Conservation (phyloP, 1,140 invertebrate species). For the Heliconius melpomene region DNA sequence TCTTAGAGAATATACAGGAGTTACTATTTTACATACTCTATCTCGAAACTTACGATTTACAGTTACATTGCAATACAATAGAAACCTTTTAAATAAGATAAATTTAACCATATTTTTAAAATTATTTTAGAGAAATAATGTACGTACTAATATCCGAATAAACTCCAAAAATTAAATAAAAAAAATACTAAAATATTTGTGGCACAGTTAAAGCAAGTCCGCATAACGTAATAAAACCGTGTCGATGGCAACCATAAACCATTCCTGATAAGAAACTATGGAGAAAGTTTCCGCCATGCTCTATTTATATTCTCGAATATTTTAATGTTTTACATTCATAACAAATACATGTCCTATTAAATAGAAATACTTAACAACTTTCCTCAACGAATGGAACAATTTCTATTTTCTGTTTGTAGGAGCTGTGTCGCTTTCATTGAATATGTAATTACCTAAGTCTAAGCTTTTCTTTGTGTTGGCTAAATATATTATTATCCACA, state of each 20-base stretch:
- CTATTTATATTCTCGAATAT: constrained; percentile 19
- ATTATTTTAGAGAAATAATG: background rate
- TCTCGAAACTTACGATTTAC: background rate
- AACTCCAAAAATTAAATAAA: too few species aligned
- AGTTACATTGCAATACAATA: background rate
- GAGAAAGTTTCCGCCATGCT: constrained; percentile 27
- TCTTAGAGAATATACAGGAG: background rate
- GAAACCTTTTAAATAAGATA: background rate
- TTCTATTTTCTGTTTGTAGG: background rate
- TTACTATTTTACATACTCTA: background rate
- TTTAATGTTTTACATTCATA: constrained; percentile 11
- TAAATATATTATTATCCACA: too few species aligned
- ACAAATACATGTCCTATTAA: background rate
- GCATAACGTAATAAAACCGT: background rate
- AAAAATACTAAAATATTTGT: background rate
- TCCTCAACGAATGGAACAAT: background rate
- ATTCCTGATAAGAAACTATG: constrained; percentile 30
- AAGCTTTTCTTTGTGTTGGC: too few species aligned
- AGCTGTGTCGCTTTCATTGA: background rate
- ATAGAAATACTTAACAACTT: background rate
- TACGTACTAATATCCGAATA: background rate
- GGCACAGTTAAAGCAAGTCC: background rate
- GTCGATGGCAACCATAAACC: constrained; percentile 10
- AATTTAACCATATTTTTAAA: too few species aligned
- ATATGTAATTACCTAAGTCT: too few species aligned